Evolutionary conservation across 1,140 invertebrate genomes (phyloP), one percentile per base, ranked within the genome.

Genomic region (Drosophila sechellia): DNA sequence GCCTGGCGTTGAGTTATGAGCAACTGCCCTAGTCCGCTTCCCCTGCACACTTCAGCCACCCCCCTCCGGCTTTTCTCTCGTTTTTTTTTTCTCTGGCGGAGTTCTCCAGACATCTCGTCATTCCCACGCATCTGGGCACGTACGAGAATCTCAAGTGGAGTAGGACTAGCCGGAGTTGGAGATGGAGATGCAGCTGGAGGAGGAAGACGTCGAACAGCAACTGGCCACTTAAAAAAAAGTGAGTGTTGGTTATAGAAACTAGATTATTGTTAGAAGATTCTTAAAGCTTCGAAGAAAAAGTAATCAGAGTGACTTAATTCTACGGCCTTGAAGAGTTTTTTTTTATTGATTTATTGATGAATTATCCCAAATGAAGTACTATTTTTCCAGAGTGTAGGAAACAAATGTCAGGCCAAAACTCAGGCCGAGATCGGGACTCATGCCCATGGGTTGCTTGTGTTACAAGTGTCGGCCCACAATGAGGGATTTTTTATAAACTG

Each of bases 71-170:
- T 43, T 35, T 63, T 61, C 56, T 48, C 42, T 31, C 52, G 2
- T 22, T 22, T 31, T 6, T 10, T 31, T 10, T 53, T 52, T 34
- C 49, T 25, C 35, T 53, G 54, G 35, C 43, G 20, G 59, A 37
- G 46, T 77, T 74, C 64, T 71, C 68, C 66, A 71, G 72, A 56
- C 52, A 78, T 81, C 72, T 73, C 79, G 81, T 84, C 84, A 87
- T 87, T 87, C 84, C 84, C 84, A 87, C 84, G 84, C 84, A 89
- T 89, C 77, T 87, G 84, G 84, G 84, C 84, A 87, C 84, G 84
- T 87, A 87, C 84, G 84, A 61, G 79, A 48, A 46, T 74, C 71
- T 81, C 66, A 77, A 83, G 61, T 73, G 71, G 52, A 59, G 60
- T 54, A 42, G 71, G 71, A 74, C 52, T 60, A 64, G 56, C 66